Evolutionary conservation across 2,113 vertebrate species (phyloP).

Genomic region (Pituophis catenifer): DNA sequence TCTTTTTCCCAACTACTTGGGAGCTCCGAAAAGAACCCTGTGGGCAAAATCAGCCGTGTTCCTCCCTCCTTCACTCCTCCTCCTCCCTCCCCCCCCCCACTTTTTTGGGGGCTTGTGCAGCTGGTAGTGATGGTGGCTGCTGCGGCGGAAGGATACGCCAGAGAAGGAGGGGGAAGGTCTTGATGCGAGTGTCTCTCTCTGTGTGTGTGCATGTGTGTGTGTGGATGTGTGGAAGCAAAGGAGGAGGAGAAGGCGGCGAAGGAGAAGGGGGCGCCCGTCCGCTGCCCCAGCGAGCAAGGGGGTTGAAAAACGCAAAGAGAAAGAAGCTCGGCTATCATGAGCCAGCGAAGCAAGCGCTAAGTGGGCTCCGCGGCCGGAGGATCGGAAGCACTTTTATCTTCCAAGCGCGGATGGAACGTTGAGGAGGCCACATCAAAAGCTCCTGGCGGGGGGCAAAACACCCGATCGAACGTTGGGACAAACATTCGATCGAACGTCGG

Average conservation of each 20-base stretch:
- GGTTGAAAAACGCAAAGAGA: neutral
- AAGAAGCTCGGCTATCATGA: neutral
- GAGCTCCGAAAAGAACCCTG: neutral
- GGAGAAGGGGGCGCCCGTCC: neutral
- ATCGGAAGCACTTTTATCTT: neutral
- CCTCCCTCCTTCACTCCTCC: neutral
- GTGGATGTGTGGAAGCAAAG: neutral
- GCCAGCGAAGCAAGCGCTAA: neutral
- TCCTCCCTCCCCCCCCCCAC: too few relatives aligned
- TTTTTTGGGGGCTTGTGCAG: neutral
- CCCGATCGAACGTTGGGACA: neutral
- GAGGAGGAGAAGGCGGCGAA: neutral
- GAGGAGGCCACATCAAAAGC: neutral
- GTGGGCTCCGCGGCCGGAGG: neutral
- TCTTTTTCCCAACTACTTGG: neutral
- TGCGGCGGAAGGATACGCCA: neutral
- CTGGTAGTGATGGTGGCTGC: neutral
- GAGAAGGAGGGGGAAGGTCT: neutral
- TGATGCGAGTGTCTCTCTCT: neutral
- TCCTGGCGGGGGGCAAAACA: neutral
- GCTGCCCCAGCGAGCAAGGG: constrained; percentile 1
- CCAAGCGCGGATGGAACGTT: constrained; percentile 10
- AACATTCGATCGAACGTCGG: neutral
- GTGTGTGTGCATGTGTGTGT: neutral
- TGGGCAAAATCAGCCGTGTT: neutral